Evolutionary conservation across 2,888 invertebrate species (phyloP), one percentile per base, ranked within the genome.

Genomic region (Flexamia atlantica): DNA sequence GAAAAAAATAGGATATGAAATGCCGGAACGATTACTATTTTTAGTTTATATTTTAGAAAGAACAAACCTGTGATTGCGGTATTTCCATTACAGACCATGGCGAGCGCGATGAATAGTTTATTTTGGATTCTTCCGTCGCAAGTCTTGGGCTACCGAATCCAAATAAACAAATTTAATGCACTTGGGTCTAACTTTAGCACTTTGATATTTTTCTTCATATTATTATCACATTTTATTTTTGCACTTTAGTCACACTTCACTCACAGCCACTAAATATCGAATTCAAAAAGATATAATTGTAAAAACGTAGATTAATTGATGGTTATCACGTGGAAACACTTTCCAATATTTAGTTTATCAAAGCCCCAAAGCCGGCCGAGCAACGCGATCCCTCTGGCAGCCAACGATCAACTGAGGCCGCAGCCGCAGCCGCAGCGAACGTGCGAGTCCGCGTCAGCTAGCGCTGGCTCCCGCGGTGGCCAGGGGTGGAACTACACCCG

Each of bases 61-160:
- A 2, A 36, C 42, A 46, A 20, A 76, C 76, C 76, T 76, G 76
- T 40, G 17, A 20, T 76, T 76, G 46, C 17, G 2, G 25, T 76
- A 76, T 28, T 25, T 76, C 76, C 76, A 76, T 76, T 50, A 50
- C 50, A 20, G 25, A 46, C 76, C 76, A 76, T 76, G 76, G 76
- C 76, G 50, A 25, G 42, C 25, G 28, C 36, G 28, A 30, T 76
- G 76, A 76, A 42, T 50, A 50, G 76, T 76, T 76, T 46, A 76
- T 76, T 76, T 76, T 76, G 50, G 50, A 76, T 28, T 46, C 28
- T 50, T 42, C 10, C 4, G 1, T 28, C 28, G 28, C 76, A 12
- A 76, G 76, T 76, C 76, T 76, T 46, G 50, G 76, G 76, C 76
- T 76, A 76, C 76, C 76, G 76, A 76, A 76, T 76, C 76, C 76